Evolutionary conservation across 2,888 invertebrate species (phyloP).

Genomic region (Tupiocoris notatus): DNA sequence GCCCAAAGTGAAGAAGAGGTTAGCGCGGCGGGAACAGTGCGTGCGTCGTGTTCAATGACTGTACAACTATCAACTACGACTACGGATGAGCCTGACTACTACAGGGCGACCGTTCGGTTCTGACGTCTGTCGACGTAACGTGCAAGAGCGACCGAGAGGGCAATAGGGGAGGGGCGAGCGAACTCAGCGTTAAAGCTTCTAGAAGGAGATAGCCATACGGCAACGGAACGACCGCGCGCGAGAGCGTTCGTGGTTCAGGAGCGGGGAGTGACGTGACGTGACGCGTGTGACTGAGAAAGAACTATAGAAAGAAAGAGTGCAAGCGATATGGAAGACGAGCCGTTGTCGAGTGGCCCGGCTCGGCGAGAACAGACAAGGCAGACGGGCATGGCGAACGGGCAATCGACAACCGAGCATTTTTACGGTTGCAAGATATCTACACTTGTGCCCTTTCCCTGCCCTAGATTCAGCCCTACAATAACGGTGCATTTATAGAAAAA

Average conservation of each 20-base stretch:
- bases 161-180: neutral
- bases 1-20: no score
- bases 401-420: no score
- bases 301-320: neutral
- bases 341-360: no score
- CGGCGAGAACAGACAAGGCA: no score
- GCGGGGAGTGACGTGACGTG: neutral
- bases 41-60: neutral
- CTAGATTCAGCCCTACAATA: no score
- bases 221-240: neutral
- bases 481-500: no score
- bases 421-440: no score
- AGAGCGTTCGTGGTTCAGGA: neutral
- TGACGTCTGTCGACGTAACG: neutral
- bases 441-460: no score
- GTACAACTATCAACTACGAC: no score
- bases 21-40: neutral
- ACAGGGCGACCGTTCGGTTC: neutral
- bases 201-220: neutral
- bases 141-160: neutral
- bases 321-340: neutral
- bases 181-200: no score
- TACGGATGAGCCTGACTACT: neutral
- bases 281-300: neutral
- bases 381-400: no score